Evolutionary conservation across 2,113 vertebrate genomes (phyloP).

Genomic region (Nibea coibor): DNA sequence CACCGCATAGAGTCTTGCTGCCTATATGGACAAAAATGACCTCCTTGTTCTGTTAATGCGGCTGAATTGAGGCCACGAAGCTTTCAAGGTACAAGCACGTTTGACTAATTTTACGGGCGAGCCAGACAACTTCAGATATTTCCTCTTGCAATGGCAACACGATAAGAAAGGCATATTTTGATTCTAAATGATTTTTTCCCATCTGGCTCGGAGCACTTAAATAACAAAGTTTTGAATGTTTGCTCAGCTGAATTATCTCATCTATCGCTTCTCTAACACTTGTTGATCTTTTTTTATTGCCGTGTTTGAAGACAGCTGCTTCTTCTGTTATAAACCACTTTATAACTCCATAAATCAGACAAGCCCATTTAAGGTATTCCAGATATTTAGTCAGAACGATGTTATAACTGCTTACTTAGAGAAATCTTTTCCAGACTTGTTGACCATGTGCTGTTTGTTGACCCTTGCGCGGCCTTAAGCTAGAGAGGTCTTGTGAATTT

Average conservation of each 20-base stretch:
- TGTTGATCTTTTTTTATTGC: constrained; percentile 19
- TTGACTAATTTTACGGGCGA: not conserved
- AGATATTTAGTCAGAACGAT: not conserved
- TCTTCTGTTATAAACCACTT: constrained; percentile 7
- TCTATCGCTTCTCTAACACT: not conserved
- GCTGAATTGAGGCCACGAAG: not conserved
- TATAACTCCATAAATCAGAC: not conserved
- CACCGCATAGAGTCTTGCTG: not conserved
- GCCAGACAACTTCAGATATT: not conserved
- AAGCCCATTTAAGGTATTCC: not conserved
- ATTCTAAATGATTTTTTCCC: not conserved
- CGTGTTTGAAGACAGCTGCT: not conserved
- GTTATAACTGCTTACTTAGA: constrained; percentile 1
- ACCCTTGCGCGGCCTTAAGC: not conserved
- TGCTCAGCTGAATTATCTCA: not conserved
- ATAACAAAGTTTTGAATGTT: not conserved
- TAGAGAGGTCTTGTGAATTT: constrained; percentile 50
- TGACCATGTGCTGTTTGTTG: constrained; percentile 23
- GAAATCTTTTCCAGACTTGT: not conserved
- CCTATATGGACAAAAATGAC: not conserved
- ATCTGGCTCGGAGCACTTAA: not conserved
- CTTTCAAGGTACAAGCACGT: not conserved
- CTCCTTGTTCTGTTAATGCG: not conserved
- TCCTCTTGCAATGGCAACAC: not conserved
- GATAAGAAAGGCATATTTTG: not conserved